phyloP scores from a whole-genome alignment of 2,888 invertebrate species.

The Poecilus cupreus region DNA sequence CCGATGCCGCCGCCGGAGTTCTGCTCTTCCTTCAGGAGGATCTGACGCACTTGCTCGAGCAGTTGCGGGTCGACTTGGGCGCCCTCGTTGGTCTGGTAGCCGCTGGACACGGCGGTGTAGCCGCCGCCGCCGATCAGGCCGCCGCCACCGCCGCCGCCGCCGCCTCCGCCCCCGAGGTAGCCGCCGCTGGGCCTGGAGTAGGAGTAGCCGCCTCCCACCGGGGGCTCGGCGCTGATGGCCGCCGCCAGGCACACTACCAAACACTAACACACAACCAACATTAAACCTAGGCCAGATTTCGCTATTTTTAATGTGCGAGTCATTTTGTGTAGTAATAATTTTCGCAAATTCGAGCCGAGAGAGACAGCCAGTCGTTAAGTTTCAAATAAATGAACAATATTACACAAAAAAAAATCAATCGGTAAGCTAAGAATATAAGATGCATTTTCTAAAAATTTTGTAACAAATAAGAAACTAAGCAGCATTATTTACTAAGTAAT shows the following conservation, averaged over 20 bases:
- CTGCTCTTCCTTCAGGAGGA: conserved; percentile 87
- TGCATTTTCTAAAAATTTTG: too few species aligned
- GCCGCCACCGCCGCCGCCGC: conserved; percentile 71
- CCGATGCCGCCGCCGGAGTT: conserved; percentile 76
- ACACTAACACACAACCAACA: conserved; percentile 76
- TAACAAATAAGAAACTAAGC: too few species aligned
- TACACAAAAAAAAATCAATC: too few species aligned
- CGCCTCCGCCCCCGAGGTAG: conserved; percentile 70
- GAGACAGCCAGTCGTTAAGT: too few species aligned
- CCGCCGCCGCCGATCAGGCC: conserved; percentile 77
- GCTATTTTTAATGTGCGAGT: too few species aligned
- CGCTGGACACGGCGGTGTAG: conserved; percentile 85
- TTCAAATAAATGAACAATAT: too few species aligned
- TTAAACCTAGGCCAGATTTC: too few species aligned
- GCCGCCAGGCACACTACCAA: conserved; percentile 88
- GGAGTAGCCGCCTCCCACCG: conserved; percentile 74
- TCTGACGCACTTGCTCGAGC: conserved; percentile 89
- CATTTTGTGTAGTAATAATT: too few species aligned
- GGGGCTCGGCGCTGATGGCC: conserved; percentile 83
- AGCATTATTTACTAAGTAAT: too few species aligned
- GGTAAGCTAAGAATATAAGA: too few species aligned
- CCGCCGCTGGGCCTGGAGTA: conserved; percentile 78
- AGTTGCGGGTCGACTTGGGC: conserved; percentile 87
- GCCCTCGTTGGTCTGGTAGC: conserved; percentile 88
- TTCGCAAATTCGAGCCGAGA: too few species aligned